A percentile compares a stretch with the other conserved stretches of the same genome.
These are phyloP conservation scores for Nymphalis io DNA, from an alignment of 1,140 invertebrate species.

Conservation along the genomic window DNA sequence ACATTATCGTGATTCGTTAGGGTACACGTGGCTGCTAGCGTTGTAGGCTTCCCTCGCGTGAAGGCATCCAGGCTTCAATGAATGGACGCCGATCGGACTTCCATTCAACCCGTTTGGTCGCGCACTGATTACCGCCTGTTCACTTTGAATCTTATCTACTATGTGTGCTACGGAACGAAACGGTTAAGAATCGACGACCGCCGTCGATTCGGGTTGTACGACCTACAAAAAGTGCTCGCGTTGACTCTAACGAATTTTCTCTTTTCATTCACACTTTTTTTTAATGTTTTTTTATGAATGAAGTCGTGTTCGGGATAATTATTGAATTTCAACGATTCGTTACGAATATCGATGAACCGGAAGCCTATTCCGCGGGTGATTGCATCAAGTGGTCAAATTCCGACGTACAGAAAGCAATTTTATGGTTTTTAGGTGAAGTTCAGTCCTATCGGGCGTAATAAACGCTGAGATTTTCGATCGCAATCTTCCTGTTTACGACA, in stretches of 20 bases:
- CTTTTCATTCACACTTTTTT: slow-evolving; percentile 79
- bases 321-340: slow-evolving; percentile 80
- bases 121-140: slow-evolving; percentile 71
- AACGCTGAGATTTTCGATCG: slow-evolving; percentile 4
- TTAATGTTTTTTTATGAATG: slow-evolving; percentile 75
- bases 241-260: slow-evolving; percentile 68
- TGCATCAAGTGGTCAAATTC: slow-evolving; percentile 72
- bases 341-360: slow-evolving; percentile 79
- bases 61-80: slow-evolving; percentile 67
- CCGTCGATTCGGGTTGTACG: slow-evolving; percentile 36
- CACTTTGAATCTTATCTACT: slow-evolving; percentile 76
- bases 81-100: slow-evolving; percentile 64
- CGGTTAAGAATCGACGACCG: slow-evolving; percentile 45
- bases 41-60: slow-evolving; percentile 51
- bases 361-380: slow-evolving; percentile 71
- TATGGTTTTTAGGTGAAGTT: slow-evolving; percentile 65
- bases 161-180: slow-evolving; percentile 44
- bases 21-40: slow-evolving; percentile 26
- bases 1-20: slow-evolving; percentile 8
- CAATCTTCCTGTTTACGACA: slow-evolving; percentile 14
- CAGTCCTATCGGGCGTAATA: slow-evolving; percentile 1
- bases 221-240: slow-evolving; percentile 41
- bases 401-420: slow-evolving; percentile 74
- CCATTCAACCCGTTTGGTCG: slow-evolving; percentile 76
- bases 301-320: slow-evolving; percentile 80